Evolutionary conservation across 2,888 invertebrate genomes (phyloP).

Genomic region (Scaptomyza parva): DNA sequence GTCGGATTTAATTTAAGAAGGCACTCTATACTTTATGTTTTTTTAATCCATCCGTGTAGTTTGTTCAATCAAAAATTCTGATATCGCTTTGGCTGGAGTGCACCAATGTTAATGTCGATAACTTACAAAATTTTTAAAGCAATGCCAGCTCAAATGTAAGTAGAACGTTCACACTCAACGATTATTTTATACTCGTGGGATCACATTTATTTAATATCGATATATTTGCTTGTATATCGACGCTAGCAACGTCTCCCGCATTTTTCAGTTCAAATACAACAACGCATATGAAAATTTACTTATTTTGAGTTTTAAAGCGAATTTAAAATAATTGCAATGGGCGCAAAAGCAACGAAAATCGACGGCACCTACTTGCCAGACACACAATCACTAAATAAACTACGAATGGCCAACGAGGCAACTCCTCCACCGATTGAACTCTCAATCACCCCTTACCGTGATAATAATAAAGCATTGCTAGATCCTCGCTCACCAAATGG

Average conservation of each 20-base stretch:
- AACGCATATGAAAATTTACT: conserved; percentile 29
- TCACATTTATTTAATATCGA: conserved; percentile 26
- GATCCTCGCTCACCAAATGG: conserved; percentile 82
- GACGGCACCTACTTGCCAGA: conserved; percentile 72
- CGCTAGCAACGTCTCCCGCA: conserved; percentile 59
- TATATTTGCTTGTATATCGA: conserved; percentile 31
- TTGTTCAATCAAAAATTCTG: conserved; percentile 36
- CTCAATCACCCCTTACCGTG: conserved; percentile 34
- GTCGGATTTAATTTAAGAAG: conserved; percentile 39
- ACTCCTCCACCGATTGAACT: conserved; percentile 28
- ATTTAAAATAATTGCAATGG: conserved; percentile 62
- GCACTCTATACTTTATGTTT: conserved; percentile 37
- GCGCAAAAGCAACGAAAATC: conserved; percentile 78
- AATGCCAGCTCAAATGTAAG: conserved; percentile 7
- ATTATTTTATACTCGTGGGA: too few relatives aligned
- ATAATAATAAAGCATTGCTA: conserved; percentile 40
- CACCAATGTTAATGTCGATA: conserved; percentile 36
- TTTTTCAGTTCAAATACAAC: conserved; percentile 66
- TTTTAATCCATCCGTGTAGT: conserved; percentile 37
- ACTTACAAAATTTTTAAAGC: neutral
- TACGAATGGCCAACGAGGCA: conserved; percentile 29
- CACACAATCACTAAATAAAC: conserved; percentile 62
- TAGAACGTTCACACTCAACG: neutral
- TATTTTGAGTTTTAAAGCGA: neutral
- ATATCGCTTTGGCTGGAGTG: conserved; percentile 23